phyloP scores from a whole-genome alignment of 2,888 invertebrate species.

The Polydesmus complanatus region DNA sequence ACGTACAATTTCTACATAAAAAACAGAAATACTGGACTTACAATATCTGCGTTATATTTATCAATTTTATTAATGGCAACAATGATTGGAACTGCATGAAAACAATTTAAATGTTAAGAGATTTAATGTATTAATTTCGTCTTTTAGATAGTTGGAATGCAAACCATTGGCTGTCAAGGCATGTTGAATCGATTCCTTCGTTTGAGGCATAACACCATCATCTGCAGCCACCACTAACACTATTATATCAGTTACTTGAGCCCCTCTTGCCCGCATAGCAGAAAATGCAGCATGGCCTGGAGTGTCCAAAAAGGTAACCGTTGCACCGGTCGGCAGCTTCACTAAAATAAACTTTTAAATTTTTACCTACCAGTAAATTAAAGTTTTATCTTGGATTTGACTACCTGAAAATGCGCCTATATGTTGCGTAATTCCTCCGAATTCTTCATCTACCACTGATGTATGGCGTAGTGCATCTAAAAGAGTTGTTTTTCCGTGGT shows the following conservation, averaged over 20 bases:
- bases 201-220: slow-evolving; percentile 98
- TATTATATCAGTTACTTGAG: slow-evolving; percentile 84
- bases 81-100: slow-evolving; percentile 63
- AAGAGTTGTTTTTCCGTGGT: slow-evolving; percentile 97
- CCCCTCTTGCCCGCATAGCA: slow-evolving; percentile 89
- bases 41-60: slow-evolving; percentile 75
- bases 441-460: slow-evolving; percentile 76
- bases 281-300: slow-evolving; percentile 97
- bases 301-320: slow-evolving; percentile 90
- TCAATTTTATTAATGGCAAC: slow-evolving; percentile 98
- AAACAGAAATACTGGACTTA: slow-evolving; percentile 31
- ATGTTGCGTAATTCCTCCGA: slow-evolving; percentile 98
- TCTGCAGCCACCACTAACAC: slow-evolving; percentile 95
- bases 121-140: not conserved
- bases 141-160: not conserved
- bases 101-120: not conserved
- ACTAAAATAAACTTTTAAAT: slow-evolving; percentile 36
- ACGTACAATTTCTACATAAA: not conserved
- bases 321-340: slow-evolving; percentile 50
- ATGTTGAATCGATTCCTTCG: slow-evolving; percentile 75
- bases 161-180: slow-evolving; percentile 59
- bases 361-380: not conserved
- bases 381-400: not conserved
- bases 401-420: slow-evolving; percentile 89
- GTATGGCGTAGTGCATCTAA: slow-evolving; percentile 76